Conservation (phyloP, 1,140 invertebrate species). For the Capitella teleta region DNA sequence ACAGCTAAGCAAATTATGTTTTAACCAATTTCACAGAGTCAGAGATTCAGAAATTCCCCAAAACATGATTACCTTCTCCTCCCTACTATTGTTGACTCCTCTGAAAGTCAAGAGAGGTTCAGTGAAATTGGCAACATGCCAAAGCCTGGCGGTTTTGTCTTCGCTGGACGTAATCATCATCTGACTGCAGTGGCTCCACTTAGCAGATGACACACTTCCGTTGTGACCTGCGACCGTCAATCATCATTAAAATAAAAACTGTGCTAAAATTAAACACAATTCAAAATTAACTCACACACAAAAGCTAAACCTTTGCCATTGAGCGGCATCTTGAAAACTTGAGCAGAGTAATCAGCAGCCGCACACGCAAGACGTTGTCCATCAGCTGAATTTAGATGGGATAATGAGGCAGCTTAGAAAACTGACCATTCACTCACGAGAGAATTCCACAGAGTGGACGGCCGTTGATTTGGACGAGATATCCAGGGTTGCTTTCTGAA, state of each 20-base stretch:
- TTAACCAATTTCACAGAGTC: not conserved
- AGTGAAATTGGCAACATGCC: too few relatives aligned
- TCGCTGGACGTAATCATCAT: conserved; percentile 31
- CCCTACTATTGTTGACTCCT: too few relatives aligned
- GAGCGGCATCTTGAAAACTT: conserved; percentile 24
- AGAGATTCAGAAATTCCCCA: too few relatives aligned
- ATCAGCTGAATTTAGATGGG: conserved; percentile 18
- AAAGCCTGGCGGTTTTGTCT: conserved; percentile 31
- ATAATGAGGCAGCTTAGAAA: too few relatives aligned
- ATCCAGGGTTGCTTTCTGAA: too few relatives aligned
- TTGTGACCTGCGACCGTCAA: conserved; percentile 21
- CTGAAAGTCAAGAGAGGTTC: conserved; percentile 28
- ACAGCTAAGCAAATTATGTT: not conserved
- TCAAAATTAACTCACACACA: conserved; percentile 16
- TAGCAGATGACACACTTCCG: conserved; percentile 19
- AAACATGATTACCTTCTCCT: too few relatives aligned
- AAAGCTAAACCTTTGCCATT: conserved; percentile 19
- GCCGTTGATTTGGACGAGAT: too few relatives aligned
- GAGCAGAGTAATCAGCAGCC: conserved; percentile 29
- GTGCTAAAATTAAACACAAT: not conserved
- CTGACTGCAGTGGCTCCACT: conserved; percentile 27
- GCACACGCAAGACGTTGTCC: conserved; percentile 28
- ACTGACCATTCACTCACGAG: too few relatives aligned
- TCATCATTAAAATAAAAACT: not conserved
- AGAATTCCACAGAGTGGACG: too few relatives aligned